Evolutionary conservation across 2,113 vertebrate species (phyloP).

Genomic region (Emydura subglobosa): DNA sequence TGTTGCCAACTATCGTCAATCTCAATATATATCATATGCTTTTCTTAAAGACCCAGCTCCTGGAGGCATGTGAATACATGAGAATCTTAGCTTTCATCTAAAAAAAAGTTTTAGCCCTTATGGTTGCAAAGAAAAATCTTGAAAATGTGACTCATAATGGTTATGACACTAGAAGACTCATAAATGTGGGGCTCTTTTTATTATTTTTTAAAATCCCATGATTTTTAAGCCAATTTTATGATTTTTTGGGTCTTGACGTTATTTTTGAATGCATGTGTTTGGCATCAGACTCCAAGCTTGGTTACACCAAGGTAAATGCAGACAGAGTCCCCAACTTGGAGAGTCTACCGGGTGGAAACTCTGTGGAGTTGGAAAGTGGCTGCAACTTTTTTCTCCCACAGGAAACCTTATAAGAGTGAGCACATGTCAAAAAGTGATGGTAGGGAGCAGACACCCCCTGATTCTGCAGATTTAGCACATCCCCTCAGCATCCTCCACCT

Average conservation of each 20-base stretch:
- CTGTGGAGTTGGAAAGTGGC: background rate
- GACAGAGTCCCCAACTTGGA: background rate
- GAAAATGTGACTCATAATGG: background rate
- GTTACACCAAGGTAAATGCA: background rate
- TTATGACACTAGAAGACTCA: background rate
- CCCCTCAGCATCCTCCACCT: background rate
- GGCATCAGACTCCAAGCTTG: background rate
- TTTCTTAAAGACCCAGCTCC: background rate
- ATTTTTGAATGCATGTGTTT: background rate
- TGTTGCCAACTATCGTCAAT: background rate
- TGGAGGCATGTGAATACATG: background rate
- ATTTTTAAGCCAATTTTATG: background rate
- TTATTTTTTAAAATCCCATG: background rate
- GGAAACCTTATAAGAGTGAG: background rate
- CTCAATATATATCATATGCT: background rate
- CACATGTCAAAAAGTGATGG: background rate
- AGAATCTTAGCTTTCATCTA: background rate
- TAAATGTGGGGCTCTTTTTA: background rate
- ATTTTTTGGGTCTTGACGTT: background rate
- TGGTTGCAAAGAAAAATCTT: background rate
- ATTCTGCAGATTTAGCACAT: background rate
- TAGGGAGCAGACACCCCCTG: background rate
- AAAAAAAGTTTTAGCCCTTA: background rate
- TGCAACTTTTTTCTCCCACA: background rate
- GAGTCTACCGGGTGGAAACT: background rate